These are phyloP conservation scores for Ceratina calcarata DNA, from an alignment of 1,140 invertebrate genomes.

Conservation along the genomic window DNA sequence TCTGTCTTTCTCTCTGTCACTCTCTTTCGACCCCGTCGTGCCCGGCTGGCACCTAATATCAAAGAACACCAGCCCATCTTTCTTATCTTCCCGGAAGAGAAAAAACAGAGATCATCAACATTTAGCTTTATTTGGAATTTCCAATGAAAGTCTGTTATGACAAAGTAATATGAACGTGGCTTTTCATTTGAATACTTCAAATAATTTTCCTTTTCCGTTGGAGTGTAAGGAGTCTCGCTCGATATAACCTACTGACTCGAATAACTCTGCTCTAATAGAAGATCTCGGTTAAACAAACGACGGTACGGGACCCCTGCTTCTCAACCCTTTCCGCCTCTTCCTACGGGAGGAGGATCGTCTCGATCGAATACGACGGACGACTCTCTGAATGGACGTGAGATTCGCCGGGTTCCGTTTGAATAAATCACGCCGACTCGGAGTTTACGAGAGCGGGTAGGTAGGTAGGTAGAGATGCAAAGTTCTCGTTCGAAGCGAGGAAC, in stretches of 20 bases:
- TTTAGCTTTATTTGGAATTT: too few relatives aligned
- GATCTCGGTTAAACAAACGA: background rate
- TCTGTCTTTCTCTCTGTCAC: too few relatives aligned
- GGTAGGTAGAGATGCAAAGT: background rate
- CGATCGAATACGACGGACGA: background rate
- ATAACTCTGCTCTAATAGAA: background rate
- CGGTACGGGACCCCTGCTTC: background rate
- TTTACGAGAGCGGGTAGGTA: background rate
- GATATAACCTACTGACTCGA: too few relatives aligned
- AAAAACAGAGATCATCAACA: background rate
- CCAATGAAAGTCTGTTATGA: too few relatives aligned
- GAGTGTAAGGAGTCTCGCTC: too few relatives aligned
- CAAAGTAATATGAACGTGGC: too few relatives aligned
- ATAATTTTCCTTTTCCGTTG: too few relatives aligned
- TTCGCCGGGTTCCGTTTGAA: background rate
- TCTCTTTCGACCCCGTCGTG: background rate
- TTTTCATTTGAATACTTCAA: too few relatives aligned
- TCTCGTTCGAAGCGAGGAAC: background rate
- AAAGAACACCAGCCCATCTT: slow-evolving; percentile 18
- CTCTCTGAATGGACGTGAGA: background rate
- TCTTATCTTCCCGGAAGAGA: background rate
- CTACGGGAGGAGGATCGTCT: background rate
- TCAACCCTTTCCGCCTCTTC: too few relatives aligned
- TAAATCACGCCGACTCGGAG: background rate
- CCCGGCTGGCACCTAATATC: slow-evolving; percentile 37